phyloP scores from a whole-genome alignment of 2,888 invertebrate genomes.

The Zeuzera pyrina region DNA sequence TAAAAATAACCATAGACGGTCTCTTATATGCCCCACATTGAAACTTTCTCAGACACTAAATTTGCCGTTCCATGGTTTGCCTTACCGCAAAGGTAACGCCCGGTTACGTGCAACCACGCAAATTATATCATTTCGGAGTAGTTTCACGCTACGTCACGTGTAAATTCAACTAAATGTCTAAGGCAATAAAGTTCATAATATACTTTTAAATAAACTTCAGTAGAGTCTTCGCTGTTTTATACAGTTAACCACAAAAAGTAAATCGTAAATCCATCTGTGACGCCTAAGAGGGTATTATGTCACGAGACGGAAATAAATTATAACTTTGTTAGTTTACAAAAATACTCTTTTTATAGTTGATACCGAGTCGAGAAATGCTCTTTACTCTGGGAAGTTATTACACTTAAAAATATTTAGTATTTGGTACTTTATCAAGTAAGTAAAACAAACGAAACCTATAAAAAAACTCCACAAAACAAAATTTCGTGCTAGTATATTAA shows the following conservation, averaged over 20 bases:
- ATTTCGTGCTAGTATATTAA: too few species aligned
- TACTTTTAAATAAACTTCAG: slow-evolving; percentile 1
- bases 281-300: slow-evolving; percentile 33
- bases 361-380: too few species aligned
- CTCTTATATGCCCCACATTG: too few species aligned
- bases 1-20: too few species aligned
- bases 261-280: slow-evolving; percentile 38
- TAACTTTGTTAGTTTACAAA: slow-evolving; percentile 1
- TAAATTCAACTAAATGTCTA: slow-evolving; percentile 20
- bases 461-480: too few species aligned
- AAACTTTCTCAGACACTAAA: too few species aligned
- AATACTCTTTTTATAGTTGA: neutral
- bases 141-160: slow-evolving; percentile 8
- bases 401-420: too few species aligned
- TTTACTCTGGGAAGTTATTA: too few species aligned
- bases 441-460: too few species aligned
- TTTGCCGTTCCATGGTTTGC: slow-evolving; percentile 30
- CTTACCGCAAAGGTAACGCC: slow-evolving; percentile 31
- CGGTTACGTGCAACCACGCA: slow-evolving; percentile 39
- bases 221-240: slow-evolving; percentile 24
- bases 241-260: slow-evolving; percentile 44
- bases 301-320: slow-evolving; percentile 24
- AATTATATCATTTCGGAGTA: slow-evolving; percentile 47
- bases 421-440: too few species aligned
- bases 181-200: slow-evolving; percentile 8